Evolutionary conservation across 2,888 invertebrate species (phyloP).

Genomic region (Cataglyphis altisquamis): DNA sequence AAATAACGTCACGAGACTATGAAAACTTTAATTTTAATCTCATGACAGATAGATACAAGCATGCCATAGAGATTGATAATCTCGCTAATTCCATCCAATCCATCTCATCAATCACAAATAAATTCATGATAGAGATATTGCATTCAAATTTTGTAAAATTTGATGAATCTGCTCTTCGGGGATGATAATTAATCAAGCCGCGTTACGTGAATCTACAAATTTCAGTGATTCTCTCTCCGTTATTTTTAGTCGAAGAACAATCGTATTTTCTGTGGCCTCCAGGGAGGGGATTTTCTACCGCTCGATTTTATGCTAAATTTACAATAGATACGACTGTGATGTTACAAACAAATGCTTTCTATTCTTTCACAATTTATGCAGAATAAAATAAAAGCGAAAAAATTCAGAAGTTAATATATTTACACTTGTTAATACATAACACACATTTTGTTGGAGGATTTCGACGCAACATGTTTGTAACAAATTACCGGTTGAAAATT

Average conservation of each 20-base stretch:
- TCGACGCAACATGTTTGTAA: not conserved
- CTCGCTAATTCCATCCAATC: constrained; percentile 7
- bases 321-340: not conserved
- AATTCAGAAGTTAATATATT: not conserved
- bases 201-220: not conserved
- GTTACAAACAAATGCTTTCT: not conserved
- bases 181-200: constrained; percentile 38
- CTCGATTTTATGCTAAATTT: constrained; percentile 30
- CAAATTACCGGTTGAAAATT: not conserved
- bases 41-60: not conserved
- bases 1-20: not conserved
- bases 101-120: constrained; percentile 22
- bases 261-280: not conserved
- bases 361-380: not conserved
- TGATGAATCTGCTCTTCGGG: not conserved
- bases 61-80: constrained; percentile 14
- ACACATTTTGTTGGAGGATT: not conserved
- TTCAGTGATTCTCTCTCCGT: not conserved
- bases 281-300: not conserved
- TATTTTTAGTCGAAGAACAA: constrained; percentile 40
- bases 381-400: not conserved
- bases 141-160: constrained; percentile 23
- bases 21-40: not conserved
- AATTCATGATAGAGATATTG: not conserved
- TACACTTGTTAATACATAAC: not conserved